phyloP scores from a whole-genome alignment of 2,797 vertebrate genomes.

The Pseudochirops corinnae region DNA sequence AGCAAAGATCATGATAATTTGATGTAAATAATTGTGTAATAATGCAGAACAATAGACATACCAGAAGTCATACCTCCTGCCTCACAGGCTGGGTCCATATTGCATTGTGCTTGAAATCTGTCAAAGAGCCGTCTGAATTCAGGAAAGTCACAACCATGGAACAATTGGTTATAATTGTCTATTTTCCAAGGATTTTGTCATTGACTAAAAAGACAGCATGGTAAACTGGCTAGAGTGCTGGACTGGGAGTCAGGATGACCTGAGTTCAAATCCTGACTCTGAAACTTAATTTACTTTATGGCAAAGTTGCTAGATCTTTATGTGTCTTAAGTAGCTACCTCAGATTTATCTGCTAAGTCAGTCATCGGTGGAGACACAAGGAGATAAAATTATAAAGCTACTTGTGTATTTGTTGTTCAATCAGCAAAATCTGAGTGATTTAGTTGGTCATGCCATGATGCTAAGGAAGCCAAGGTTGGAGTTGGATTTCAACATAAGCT shows the following conservation, averaged over 20 bases:
- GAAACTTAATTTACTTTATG: neutral
- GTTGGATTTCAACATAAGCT: too few species aligned
- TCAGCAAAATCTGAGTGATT: neutral
- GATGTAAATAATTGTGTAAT: constrained; percentile 62
- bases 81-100: constrained; percentile 40
- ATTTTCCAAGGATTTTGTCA: neutral
- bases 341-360: neutral
- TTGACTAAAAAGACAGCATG: neutral
- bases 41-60: constrained; percentile 50
- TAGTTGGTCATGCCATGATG: neutral
- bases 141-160: constrained; percentile 57
- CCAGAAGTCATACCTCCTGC: constrained; percentile 62
- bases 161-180: neutral
- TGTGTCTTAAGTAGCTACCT: neutral
- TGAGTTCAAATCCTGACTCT: neutral
- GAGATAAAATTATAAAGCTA: neutral
- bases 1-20: constrained; percentile 37
- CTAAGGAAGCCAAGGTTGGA: neutral
- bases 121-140: constrained; percentile 70
- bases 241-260: neutral
- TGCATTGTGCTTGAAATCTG: constrained; percentile 66
- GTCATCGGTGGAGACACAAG: too few species aligned
- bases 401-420: neutral
- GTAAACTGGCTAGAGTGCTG: neutral
- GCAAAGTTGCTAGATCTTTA: neutral